Percentiles rank a stretch among this genome's conserved stretches.
Evolutionary conservation across 92 coral and sea anemone species (phyloP).

Genomic region (Siderastrea radians): DNA sequence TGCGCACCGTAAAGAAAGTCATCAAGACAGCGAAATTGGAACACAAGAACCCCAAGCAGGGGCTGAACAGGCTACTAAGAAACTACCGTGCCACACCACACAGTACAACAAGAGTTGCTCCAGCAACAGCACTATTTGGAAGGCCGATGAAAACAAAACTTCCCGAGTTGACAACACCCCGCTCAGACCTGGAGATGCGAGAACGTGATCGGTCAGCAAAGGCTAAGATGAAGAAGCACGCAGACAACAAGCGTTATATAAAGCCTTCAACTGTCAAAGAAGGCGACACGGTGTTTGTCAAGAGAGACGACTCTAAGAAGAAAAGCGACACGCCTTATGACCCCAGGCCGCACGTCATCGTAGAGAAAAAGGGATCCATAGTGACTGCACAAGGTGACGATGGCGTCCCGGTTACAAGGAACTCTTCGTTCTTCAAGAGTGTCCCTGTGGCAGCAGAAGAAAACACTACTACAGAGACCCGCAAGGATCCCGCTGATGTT

Average conservation of each 20-base stretch:
- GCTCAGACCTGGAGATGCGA: constrained; percentile 19
- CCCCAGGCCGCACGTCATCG: too few species aligned
- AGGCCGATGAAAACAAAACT: constrained; percentile 69
- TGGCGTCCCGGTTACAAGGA: too few species aligned
- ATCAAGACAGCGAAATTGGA: constrained; percentile 52
- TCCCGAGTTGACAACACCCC: constrained; percentile 39
- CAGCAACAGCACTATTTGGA: constrained; percentile 59
- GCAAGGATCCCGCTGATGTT: too few species aligned
- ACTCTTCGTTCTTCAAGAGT: too few species aligned
- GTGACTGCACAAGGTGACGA: too few species aligned
- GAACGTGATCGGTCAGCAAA: constrained; percentile 46
- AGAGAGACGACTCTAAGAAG: too few species aligned
- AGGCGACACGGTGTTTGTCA: too few species aligned
- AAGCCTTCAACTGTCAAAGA: too few species aligned
- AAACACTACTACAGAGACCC: too few species aligned
- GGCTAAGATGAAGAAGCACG: constrained; percentile 57
- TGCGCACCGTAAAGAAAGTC: constrained; percentile 51
- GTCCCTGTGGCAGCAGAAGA: too few species aligned
- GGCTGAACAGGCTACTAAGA: constrained; percentile 51
- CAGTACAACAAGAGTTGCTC: constrained; percentile 66
- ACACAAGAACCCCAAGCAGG: constrained; percentile 50
- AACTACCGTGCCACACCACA: constrained; percentile 76
- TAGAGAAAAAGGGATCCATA: too few species aligned
- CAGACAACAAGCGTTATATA: constrained; percentile 30
- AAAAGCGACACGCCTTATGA: too few species aligned